Evolutionary conservation across 2,888 invertebrate genomes (phyloP).

Genomic region (Macrostomum cliftonense): DNA sequence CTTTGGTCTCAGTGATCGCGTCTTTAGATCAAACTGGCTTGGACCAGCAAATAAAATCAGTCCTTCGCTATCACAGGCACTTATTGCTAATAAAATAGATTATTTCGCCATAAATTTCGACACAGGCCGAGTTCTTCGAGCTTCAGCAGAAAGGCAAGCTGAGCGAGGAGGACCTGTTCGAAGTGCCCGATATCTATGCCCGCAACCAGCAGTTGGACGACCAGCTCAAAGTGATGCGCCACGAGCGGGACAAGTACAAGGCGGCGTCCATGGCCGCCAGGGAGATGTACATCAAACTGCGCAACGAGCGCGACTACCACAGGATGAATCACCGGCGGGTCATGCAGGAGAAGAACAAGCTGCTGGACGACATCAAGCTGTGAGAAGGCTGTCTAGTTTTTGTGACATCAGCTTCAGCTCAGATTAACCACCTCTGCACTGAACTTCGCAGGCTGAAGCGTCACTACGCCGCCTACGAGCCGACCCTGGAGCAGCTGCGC

Average conservation of each 20-base stretch:
- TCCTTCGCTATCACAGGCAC: too few relatives aligned
- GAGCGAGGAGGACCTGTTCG: conserved; percentile 24
- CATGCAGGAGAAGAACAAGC: conserved; percentile 36
- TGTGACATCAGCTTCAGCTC: too few relatives aligned
- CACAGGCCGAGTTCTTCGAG: conserved; percentile 17
- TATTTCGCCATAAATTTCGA: too few relatives aligned
- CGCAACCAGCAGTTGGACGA: conserved; percentile 29
- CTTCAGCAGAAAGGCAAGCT: conserved; percentile 30
- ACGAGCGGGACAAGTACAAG: conserved; percentile 28
- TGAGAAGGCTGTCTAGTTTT: too few relatives aligned
- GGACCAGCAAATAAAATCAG: too few relatives aligned
- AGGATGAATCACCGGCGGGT: conserved; percentile 37
- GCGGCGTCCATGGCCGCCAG: conserved; percentile 34
- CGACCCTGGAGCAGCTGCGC: conserved; percentile 32
- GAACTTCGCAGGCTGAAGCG: conserved; percentile 29
- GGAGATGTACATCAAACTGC: conserved; percentile 33
- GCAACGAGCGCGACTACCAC: conserved; percentile 37
- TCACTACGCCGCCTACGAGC: conserved; percentile 34
- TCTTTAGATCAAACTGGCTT: too few relatives aligned
- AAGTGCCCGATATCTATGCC: conserved; percentile 33
- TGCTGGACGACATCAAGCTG: conserved; percentile 34
- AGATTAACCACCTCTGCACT: too few relatives aligned
- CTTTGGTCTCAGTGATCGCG: too few relatives aligned
- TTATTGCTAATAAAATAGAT: too few relatives aligned
- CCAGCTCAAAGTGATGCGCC: conserved; percentile 23